Evolutionary conservation across 2,888 invertebrate genomes (phyloP), one percentile per base, ranked within the genome.

Genomic region (Aspidapion aeneum): DNA sequence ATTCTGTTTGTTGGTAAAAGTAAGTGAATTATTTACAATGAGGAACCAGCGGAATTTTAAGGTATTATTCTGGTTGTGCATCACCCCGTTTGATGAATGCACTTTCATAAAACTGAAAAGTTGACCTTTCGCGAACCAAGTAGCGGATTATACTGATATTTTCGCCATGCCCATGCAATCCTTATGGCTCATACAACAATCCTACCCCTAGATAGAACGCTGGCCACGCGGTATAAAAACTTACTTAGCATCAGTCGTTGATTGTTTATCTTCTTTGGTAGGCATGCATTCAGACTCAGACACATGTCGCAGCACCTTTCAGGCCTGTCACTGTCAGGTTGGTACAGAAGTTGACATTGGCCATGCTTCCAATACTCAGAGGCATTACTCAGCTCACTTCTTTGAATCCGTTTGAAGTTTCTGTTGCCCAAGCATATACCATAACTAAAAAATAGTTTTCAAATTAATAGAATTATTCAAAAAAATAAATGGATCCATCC

Each of bases 391-490:
- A 51, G 49, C 5, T 59, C 63, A 56, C 21, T 55, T 56, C 59
- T 59, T 17, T 63, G 49, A n/a, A 63, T 63, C 18, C 63, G 58
- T 16, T 63, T 63, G 17, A 63, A 63, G 19, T 63, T 63, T 18
- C 51, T 59, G 18, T 63, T 63, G n/a, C 63, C 62, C n/a, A 54
- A 22, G 21, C 63, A 63, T 16, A 59, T 54, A 19, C 55, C 63
- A 56, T 63, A 63, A 17, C 63, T 63, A 55, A 2, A 58, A 59
- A 55, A 17, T n/a, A 57, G 1, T 55, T 17, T 17, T 55, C n/a
- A 57, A 57, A 16, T 57, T 1, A 22, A 18, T 55, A 12, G n/a
- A n/a, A n/a, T n/a, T n/a, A 35, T 35, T 3, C 12, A 35, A 12
- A 35, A 35, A 35, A 35, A 35, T 35, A 35, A 3, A 7, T 35